Evolutionary conservation across 2,113 vertebrate species (phyloP).

Genomic region (Paedocypris sp.): DNA sequence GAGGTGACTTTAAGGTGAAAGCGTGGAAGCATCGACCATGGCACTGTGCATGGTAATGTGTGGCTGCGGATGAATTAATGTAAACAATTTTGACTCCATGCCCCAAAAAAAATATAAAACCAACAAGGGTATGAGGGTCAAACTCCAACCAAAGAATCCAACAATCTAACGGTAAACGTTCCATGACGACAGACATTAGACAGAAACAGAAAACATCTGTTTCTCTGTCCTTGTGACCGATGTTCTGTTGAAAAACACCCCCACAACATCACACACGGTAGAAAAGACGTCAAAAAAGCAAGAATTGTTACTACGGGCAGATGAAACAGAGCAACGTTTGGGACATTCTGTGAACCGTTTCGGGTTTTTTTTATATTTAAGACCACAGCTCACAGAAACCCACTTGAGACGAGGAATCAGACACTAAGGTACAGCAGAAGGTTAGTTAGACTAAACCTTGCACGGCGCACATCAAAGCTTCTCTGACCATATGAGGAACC

Average conservation of each 20-base stretch:
- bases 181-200: conserved; percentile 11
- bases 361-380: conserved; percentile 22
- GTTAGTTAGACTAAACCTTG: conserved; percentile 20
- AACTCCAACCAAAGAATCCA: conserved; percentile 25
- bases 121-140: conserved; percentile 41
- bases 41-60: conserved; percentile 13
- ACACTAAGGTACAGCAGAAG: neutral
- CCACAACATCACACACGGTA: neutral
- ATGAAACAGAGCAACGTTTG: too few relatives aligned
- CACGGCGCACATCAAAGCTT: conserved; percentile 36
- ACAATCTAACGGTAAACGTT: neutral
- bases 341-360: neutral
- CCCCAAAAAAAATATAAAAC: conserved; percentile 17
- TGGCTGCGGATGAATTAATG: conserved; percentile 18
- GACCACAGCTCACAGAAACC: neutral
- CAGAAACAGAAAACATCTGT: conserved; percentile 13
- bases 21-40: conserved; percentile 13
- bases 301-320: conserved; percentile 13
- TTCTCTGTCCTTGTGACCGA: conserved; percentile 6
- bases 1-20: conserved; percentile 9
- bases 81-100: conserved; percentile 13
- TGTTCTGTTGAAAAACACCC: neutral
- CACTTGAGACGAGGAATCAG: neutral
- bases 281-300: neutral
- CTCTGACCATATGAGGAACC: conserved; percentile 7